Conservation (phyloP, 2,797 vertebrate genomes). For the Salmo trutta region DNA sequence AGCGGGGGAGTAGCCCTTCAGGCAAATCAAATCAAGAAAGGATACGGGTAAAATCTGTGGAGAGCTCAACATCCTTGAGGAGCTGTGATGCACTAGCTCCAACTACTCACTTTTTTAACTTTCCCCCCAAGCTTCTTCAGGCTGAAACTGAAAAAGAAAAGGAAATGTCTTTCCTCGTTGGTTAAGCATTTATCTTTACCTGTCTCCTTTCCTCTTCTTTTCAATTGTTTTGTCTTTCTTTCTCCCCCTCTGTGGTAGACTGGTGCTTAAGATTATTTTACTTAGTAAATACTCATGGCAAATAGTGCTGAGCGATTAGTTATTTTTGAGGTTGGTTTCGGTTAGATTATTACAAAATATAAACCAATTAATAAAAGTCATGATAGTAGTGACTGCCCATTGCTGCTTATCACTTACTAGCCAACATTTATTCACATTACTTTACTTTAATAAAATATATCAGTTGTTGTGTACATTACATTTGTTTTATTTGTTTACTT, state of each 20-base stretch:
- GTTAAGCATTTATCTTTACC: not conserved
- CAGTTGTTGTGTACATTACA: too few relatives aligned
- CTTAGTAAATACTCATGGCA: conserved; percentile 7
- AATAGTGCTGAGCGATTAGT: not conserved
- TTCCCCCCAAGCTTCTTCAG: conserved; percentile 25
- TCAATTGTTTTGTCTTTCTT: conserved; percentile 8
- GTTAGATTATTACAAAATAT: too few relatives aligned
- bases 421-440: too few relatives aligned
- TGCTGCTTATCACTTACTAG: too few relatives aligned
- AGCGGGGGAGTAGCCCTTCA: conserved; percentile 49
- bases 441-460: too few relatives aligned
- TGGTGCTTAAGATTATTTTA: conserved; percentile 7
- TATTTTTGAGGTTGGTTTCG: too few relatives aligned
- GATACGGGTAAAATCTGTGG: conserved; percentile 26
- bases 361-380: too few relatives aligned
- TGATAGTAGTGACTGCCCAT: too few relatives aligned
- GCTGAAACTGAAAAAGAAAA: conserved; percentile 30
- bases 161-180: conserved; percentile 22
- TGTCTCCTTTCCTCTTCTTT: not conserved
- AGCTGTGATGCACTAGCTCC: conserved; percentile 26
- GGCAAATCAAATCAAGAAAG: conserved; percentile 50
- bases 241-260: not conserved
- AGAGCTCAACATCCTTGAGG: conserved; percentile 36
- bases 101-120: conserved; percentile 38
- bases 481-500: too few relatives aligned